Evolutionary conservation across 2,888 invertebrate species (phyloP), one percentile per base, ranked within the genome.

Genomic region (Ophion ellenae): DNA sequence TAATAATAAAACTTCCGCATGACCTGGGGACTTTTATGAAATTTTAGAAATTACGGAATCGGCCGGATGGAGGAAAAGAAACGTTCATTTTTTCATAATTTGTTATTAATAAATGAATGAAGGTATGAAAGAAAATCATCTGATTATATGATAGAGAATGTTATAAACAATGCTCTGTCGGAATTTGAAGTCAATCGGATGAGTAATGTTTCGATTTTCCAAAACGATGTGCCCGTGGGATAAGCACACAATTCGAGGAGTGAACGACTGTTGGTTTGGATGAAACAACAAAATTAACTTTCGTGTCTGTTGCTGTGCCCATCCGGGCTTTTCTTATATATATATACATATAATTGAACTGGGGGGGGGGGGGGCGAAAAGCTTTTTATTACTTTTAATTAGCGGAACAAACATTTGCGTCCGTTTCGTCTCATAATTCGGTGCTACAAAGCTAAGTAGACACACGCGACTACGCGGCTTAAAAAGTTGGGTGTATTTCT

Each of bases 281-380:
- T 89, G 88, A 88, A 89, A 90, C 90, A 89, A 89, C 86, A 79
- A 90, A 90, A 91, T 90, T 90, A 91, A 91, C 91, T 91, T 89
- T 82, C 57, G 77, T 78, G 73, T n/a, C 67, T 73, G 67, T 64
- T 67, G 77, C 73, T 64, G 70, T 57, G 75, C 66, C 70, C 80
- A 80, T 84, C 79, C 84, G 84, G 80, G 74, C 74, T 74, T 36
- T 75, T 32, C 9, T 20, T 20, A 67, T 32, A 14, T 53, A 61
- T 69, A 70, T 40, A 28, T 64, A 11, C 32, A 64, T 32, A 24
- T 9, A n/a, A 36, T 36, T 20, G 20, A 45, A 24, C 9, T 7
- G 61, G 11, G 14, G 2, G 2, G 79, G 36, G 14, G 74, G 63
- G 74, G n/a, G n/a, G n/a, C 74, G 64, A 61, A 59, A 79, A 79